Evolutionary conservation across 2,797 vertebrate genomes (phyloP).

Genomic region (Spinibarbus caldwelli): DNA sequence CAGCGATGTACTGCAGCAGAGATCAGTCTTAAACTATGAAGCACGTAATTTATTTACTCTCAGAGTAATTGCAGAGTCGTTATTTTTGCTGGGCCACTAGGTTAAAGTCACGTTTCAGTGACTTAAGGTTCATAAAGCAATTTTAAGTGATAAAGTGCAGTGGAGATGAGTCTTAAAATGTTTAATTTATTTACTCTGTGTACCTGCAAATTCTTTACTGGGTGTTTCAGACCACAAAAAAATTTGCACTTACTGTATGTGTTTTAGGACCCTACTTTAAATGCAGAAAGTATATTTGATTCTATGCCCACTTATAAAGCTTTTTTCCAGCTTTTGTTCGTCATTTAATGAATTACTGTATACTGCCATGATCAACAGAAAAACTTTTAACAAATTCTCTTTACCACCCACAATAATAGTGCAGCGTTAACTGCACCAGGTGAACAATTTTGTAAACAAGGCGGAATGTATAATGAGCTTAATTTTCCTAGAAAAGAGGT

Average conservation of each 20-base stretch:
- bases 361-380: not conserved
- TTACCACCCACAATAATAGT: not conserved
- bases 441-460: not conserved
- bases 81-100: constrained; percentile 26
- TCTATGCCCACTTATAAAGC: too few species aligned
- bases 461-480: not conserved
- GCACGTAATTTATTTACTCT: constrained; percentile 14
- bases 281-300: too few species aligned
- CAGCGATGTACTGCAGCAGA: not conserved
- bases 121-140: not conserved
- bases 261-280: too few species aligned
- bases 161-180: constrained; percentile 8
- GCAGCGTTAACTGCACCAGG: too few species aligned
- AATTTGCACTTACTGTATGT: too few species aligned
- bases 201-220: not conserved
- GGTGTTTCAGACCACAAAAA: too few species aligned
- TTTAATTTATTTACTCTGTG: constrained; percentile 13
- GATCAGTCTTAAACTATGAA: constrained; percentile 27
- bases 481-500: not conserved
- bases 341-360: not conserved
- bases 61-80: constrained; percentile 25
- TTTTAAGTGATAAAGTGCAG: not conserved
- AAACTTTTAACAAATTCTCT: not conserved
- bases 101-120: constrained; percentile 32
- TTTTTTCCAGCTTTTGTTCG: not conserved